phyloP scores from a whole-genome alignment of 2,113 vertebrate species.

The Mesocricetus auratus region DNA sequence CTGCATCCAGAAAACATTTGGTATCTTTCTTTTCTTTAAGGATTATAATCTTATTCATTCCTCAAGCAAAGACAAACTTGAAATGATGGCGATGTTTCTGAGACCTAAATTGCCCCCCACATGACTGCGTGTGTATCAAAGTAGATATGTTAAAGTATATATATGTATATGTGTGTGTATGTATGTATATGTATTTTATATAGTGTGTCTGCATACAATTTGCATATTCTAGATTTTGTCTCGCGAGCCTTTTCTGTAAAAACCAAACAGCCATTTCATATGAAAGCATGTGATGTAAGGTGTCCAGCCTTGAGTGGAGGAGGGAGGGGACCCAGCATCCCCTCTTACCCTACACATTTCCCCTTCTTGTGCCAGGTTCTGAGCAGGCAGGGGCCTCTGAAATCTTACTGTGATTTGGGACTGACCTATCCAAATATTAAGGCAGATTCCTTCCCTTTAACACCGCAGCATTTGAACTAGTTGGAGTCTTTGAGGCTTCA shows the following conservation, averaged over 20 bases:
- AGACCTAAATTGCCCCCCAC: background rate
- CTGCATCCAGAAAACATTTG: background rate
- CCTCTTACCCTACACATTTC: background rate
- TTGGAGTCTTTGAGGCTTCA: slow-evolving; percentile 18
- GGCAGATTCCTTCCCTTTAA: background rate
- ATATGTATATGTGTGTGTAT: background rate
- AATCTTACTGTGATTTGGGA: background rate
- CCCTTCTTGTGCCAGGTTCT: background rate
- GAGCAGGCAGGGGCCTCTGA: slow-evolving; percentile 14
- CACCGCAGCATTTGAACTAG: background rate
- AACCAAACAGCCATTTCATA: background rate
- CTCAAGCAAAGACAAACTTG: slow-evolving; percentile 24
- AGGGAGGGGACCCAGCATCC: background rate
- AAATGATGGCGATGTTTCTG: background rate
- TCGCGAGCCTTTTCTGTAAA: background rate
- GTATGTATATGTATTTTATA: background rate
- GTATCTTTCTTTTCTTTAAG: background rate
- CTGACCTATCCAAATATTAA: slow-evolving; percentile 20
- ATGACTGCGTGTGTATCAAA: background rate
- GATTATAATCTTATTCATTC: slow-evolving; percentile 24
- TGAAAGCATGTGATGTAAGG: background rate
- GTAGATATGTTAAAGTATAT: background rate
- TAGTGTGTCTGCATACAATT: background rate
- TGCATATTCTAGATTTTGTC: background rate
- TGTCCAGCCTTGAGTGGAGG: background rate